Evolutionary conservation across 2,113 vertebrate species (phyloP).

Genomic region (Spea bombifrons): DNA sequence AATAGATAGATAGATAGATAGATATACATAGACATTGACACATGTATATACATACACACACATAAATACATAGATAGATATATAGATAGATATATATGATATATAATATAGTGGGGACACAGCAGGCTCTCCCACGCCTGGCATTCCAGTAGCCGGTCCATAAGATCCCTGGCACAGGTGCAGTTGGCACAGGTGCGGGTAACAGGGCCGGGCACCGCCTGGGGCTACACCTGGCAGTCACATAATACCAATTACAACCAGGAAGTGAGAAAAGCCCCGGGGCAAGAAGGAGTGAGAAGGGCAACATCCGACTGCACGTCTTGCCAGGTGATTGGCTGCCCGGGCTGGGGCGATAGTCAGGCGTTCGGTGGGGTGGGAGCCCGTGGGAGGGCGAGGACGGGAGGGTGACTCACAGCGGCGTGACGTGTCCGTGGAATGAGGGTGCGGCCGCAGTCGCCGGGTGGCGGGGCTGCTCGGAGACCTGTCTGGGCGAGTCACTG

Average conservation of each 20-base stretch:
- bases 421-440: not conserved
- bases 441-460: not conserved
- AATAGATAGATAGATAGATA: no score
- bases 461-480: constrained; percentile 1
- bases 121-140: no score
- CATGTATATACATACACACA: no score
- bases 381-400: not conserved
- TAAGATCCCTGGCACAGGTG: no score
- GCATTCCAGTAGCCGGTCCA: no score
- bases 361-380: constrained; percentile 6
- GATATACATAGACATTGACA: no score
- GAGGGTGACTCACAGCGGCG: not conserved
- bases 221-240: not conserved
- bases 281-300: no score
- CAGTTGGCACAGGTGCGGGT: no score
- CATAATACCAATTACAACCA: not conserved
- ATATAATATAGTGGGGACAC: no score
- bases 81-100: no score
- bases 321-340: not conserved
- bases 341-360: constrained; percentile 13
- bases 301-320: not conserved
- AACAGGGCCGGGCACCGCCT: not conserved
- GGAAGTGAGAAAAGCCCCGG: not conserved
- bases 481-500: no score
- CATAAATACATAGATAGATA: no score